Base-by-base conservation (phyloP, 2,113 vertebrate genomes). In the Siniperca knerii region DNA sequence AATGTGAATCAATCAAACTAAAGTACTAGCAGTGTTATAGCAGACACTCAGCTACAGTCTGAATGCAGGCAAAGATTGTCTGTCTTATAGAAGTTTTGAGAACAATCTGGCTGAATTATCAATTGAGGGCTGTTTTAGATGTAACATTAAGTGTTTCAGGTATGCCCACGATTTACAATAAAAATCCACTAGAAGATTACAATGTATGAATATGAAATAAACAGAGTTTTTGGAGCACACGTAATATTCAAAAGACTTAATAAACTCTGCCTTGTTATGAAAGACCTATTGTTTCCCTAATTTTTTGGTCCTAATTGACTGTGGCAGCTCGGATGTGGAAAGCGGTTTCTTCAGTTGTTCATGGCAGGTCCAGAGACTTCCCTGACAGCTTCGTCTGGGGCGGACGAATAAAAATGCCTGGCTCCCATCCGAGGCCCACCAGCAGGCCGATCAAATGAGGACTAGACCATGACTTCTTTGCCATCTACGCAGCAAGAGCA, bases 401-500 rank as follows among this genome's bases (percentile, higher is more conserved):
- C 4, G 2, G 68, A 65, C 79, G 76, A 86, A 87, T 77, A 46
- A 85, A 83, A 83, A 50, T 2, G 60, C 60, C 68, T 79, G 66
- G 57, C 77, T 81, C 70, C 61, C 33, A 9, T 83, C 78, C 25
- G 48, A 70, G 79, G 57, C 75, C 60, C 68, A 81, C 66, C 67
- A 76, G 79, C 71, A 85, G 75, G 70, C 44, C 10, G 8, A 84
- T 76, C 83, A 79, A 75, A 80, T 77, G 23, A 79, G 42, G 79
- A 25, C 69, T 81, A 8, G 2, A 85, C 82, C 81, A 35, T 55
- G 72, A 81, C 68, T 68, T 72, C 75, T 75, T 23, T 25, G 13
- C 73, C 54, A 77, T 89, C 81, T 77, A 85, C 80, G 44, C 84
- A 70, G 82, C 83, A 42, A 61, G 79, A 82, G 35, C 80, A 83